phyloP scores from a whole-genome alignment of 2,888 invertebrate genomes.

The Leptopilina drosophilae region DNA sequence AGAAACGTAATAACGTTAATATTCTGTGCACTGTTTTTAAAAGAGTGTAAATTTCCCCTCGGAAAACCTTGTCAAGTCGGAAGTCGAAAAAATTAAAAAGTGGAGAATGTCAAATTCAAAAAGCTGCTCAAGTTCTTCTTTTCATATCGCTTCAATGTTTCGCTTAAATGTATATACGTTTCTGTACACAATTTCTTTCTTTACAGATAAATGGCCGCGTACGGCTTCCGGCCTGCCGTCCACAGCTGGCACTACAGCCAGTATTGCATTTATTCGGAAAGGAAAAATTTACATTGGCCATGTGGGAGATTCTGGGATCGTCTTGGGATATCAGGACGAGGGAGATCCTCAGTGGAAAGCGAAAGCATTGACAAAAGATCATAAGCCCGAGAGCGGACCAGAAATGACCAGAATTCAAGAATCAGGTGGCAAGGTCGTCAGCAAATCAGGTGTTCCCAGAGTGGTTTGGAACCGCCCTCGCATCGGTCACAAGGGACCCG shows the following conservation, averaged over 20 bases:
- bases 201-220: constrained; percentile 94
- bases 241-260: constrained; percentile 98
- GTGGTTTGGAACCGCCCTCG: constrained; percentile 98
- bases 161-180: too few species aligned
- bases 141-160: too few species aligned
- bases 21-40: too few species aligned
- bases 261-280: constrained; percentile 94
- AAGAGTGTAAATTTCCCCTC: too few species aligned
- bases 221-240: constrained; percentile 96
- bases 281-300: constrained; percentile 98
- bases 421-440: constrained; percentile 89
- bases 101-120: too few species aligned
- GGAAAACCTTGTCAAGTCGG: too few species aligned
- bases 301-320: constrained; percentile 98
- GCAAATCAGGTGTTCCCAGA: constrained; percentile 91
- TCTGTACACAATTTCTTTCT: background rate
- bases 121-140: too few species aligned
- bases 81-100: too few species aligned
- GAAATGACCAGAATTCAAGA: constrained; percentile 91
- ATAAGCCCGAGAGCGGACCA: constrained; percentile 93
- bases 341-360: constrained; percentile 87
- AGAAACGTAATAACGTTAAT: too few species aligned
- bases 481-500: constrained; percentile 90
- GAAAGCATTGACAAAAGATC: constrained; percentile 91
- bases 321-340: constrained; percentile 89